Percentiles rank a stretch among this genome's conserved stretches.
Evolutionary conservation across 1,140 invertebrate species (phyloP).

Genomic region (Holcopasites calliopsidis): DNA sequence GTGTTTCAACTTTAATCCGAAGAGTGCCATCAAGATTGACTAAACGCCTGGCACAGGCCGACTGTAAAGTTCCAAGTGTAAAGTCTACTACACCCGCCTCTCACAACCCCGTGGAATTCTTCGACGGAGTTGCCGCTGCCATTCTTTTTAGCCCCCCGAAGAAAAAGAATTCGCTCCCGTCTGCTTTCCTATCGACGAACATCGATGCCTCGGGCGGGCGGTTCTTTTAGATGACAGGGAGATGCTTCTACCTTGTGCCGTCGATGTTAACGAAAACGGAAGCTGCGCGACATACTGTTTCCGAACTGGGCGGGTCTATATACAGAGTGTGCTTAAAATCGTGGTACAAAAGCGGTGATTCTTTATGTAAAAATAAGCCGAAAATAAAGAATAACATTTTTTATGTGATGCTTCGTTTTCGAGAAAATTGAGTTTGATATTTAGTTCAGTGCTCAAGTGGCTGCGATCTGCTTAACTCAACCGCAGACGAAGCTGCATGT

Average conservation of each 20-base stretch:
- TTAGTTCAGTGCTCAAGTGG: too few species aligned
- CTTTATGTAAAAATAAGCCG: too few species aligned
- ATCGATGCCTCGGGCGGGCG: conserved; percentile 41
- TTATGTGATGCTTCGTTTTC: too few species aligned
- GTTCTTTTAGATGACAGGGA: conserved; percentile 71
- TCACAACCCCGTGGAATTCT: conserved; percentile 28
- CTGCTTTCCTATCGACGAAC: conserved; percentile 54
- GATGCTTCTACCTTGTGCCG: conserved; percentile 67
- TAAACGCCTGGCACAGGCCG: conserved; percentile 64
- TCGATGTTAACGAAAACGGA: neutral
- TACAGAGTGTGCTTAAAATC: too few species aligned
- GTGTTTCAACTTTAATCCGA: conserved; percentile 75
- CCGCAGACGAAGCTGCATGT: too few species aligned
- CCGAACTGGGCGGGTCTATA: too few species aligned
- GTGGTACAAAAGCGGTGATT: too few species aligned
- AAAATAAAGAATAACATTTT: too few species aligned
- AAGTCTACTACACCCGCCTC: conserved; percentile 72
- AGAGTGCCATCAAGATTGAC: conserved; percentile 73
- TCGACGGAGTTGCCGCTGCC: conserved; percentile 19
- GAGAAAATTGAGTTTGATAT: too few species aligned
- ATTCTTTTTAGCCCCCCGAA: conserved; percentile 32
- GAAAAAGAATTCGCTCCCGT: conserved; percentile 47
- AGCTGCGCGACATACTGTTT: neutral
- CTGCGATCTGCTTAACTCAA: too few species aligned
- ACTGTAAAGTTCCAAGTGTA: conserved; percentile 74